These are phyloP conservation scores for Drosophila subobscura DNA, from an alignment of 1,140 invertebrate genomes.

Conservation along the genomic window DNA sequence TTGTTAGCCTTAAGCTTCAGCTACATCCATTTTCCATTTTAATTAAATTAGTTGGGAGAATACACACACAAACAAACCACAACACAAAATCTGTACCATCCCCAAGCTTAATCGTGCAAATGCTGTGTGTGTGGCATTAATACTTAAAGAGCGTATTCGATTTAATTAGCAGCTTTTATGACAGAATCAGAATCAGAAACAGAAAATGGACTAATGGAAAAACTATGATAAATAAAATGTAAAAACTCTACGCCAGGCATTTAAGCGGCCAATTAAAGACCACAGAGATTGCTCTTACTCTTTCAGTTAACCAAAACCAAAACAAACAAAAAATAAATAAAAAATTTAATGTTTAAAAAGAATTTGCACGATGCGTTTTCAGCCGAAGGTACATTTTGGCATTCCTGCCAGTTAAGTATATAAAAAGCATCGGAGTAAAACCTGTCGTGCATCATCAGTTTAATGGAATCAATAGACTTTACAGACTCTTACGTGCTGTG, in stretches of 20 bases:
- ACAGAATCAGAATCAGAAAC: background rate
- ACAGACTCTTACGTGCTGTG: too few relatives aligned
- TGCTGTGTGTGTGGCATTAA: conserved; percentile 39
- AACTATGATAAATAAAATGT: conserved; percentile 15
- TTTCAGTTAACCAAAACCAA: conserved; percentile 1
- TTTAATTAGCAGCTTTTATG: conserved; percentile 58
- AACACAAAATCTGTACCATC: conserved; percentile 31
- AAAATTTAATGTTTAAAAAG: conserved; percentile 1
- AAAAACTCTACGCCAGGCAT: conserved; percentile 16
- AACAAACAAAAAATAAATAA: conserved; percentile 1
- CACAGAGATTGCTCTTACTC: background rate
- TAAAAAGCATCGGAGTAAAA: too few relatives aligned
- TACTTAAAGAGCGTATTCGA: conserved; percentile 58
- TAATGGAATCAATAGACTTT: too few relatives aligned
- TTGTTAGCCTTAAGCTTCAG: conserved; percentile 37
- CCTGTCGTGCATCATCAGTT: too few relatives aligned
- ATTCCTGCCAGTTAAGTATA: too few relatives aligned
- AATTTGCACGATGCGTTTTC: background rate
- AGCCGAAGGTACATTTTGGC: background rate
- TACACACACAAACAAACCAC: conserved; percentile 48
- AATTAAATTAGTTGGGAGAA: conserved; percentile 62
- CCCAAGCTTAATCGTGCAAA: conserved; percentile 47
- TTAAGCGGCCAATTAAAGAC: conserved; percentile 40
- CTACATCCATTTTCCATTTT: conserved; percentile 29
- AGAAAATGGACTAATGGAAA: conserved; percentile 20